Evolutionary conservation across 1,140 invertebrate genomes (phyloP).

Genomic region (Drosophila subpulchrella): DNA sequence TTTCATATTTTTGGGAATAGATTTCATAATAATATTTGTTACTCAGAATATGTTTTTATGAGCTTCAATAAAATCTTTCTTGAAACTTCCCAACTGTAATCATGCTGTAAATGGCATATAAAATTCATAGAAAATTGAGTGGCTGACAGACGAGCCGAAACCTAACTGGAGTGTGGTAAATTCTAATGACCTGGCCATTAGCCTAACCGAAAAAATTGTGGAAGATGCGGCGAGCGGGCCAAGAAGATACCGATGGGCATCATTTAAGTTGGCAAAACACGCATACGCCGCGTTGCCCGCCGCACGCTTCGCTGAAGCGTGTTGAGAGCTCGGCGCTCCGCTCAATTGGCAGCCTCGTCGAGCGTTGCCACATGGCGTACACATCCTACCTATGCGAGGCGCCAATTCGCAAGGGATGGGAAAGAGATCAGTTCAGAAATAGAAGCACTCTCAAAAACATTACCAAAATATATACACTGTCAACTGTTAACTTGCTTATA

Average conservation of each 20-base stretch:
- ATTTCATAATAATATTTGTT: no score
- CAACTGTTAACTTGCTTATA: no score
- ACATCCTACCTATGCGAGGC: slow-evolving; percentile 30
- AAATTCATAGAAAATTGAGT: slow-evolving; percentile 35
- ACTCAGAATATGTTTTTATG: no score
- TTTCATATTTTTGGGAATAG: no score
- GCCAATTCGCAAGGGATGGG: slow-evolving; percentile 43
- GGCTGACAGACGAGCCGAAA: slow-evolving; percentile 19
- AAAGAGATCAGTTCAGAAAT: slow-evolving; percentile 5
- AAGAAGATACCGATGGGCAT: slow-evolving; percentile 33
- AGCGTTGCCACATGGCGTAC: slow-evolving; percentile 53
- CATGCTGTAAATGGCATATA: slow-evolving; percentile 19
- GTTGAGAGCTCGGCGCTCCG: slow-evolving; percentile 69
- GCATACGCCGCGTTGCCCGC: slow-evolving; percentile 70
- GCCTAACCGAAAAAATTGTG: slow-evolving; percentile 33
- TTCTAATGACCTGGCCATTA: slow-evolving; percentile 46
- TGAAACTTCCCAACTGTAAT: slow-evolving; percentile 4
- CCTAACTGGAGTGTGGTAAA: slow-evolving; percentile 46
- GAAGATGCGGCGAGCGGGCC: neutral
- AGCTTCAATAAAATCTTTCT: no score
- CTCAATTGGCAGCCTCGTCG: slow-evolving; percentile 73
- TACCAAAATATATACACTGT: neutral
- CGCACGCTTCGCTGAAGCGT: slow-evolving; percentile 76
- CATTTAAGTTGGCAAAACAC: slow-evolving; percentile 69
- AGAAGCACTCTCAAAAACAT: slow-evolving; percentile 14